phyloP scores from a whole-genome alignment of 2,888 invertebrate genomes.

The Hydroisotoma schaefferi region DNA sequence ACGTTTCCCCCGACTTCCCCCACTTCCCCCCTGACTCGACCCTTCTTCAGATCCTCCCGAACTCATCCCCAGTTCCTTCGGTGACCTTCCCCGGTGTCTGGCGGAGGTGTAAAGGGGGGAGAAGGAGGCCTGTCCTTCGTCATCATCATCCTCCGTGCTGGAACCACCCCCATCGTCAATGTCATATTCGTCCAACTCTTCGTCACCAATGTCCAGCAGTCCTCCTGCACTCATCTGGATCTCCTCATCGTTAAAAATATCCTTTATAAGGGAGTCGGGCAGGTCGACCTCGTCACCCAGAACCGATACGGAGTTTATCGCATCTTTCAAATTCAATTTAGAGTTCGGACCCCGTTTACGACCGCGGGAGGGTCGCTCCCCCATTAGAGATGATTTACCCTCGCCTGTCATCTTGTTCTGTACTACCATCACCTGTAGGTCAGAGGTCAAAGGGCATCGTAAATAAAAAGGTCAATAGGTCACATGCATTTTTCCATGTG shows the following conservation, averaged over 20 bases:
- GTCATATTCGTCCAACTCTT: conserved; percentile 45
- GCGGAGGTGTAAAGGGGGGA: conserved; percentile 18
- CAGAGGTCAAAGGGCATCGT: too few species aligned
- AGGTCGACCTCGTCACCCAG: conserved; percentile 1
- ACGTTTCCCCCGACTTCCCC: conserved; percentile 6
- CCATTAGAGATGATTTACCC: conserved; percentile 38
- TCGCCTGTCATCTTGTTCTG: conserved; percentile 46
- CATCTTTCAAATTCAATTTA: not conserved
- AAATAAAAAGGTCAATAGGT: not conserved
- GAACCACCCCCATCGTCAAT: conserved; percentile 39
- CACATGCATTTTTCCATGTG: too few species aligned
- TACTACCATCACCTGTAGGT: conserved; percentile 43
- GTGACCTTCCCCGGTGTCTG: not conserved
- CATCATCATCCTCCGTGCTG: conserved; percentile 40
- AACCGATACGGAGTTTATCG: not conserved
- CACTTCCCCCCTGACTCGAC: not conserved
- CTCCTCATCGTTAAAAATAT: conserved; percentile 10
- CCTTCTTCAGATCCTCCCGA: not conserved
- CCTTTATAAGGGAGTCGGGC: conserved; percentile 11
- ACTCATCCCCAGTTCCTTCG: not conserved
- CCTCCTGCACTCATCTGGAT: conserved; percentile 4
- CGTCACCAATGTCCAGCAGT: conserved; percentile 16
- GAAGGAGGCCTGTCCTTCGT: conserved; percentile 43
- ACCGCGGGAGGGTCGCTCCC: conserved; percentile 42
- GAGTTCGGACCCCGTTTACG: conserved; percentile 35